Conservation (phyloP, 1,140 invertebrate genomes). For the Bombyx mandarina region DNA sequence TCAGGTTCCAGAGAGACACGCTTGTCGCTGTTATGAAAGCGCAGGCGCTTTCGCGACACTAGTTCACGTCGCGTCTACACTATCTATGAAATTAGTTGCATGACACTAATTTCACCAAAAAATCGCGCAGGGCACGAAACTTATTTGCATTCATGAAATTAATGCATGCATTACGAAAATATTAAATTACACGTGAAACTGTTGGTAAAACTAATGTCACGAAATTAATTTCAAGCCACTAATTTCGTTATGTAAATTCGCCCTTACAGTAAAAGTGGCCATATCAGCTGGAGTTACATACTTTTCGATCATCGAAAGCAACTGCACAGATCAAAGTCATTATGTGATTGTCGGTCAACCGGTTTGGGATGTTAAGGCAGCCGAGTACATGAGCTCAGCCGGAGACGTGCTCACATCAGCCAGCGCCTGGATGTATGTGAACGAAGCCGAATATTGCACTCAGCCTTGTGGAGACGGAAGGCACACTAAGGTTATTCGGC, state of each 20-base stretch:
- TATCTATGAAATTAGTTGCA: neutral
- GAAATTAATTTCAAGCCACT: too few relatives aligned
- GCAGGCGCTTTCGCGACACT: too few relatives aligned
- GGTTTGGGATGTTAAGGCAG: slow-evolving; percentile 74
- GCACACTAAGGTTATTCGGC: slow-evolving; percentile 39
- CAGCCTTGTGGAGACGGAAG: slow-evolving; percentile 37
- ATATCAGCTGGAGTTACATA: slow-evolving; percentile 73
- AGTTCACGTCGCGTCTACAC: too few relatives aligned
- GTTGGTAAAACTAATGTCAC: too few relatives aligned
- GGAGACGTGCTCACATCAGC: slow-evolving; percentile 64
- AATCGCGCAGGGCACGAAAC: too few relatives aligned
- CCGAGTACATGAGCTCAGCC: slow-evolving; percentile 51
- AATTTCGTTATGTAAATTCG: neutral
- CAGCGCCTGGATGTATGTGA: slow-evolving; percentile 62
- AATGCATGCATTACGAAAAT: too few relatives aligned
- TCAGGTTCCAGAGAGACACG: too few relatives aligned
- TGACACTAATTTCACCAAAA: too few relatives aligned
- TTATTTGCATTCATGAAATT: too few relatives aligned
- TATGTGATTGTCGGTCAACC: slow-evolving; percentile 75
- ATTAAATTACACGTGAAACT: too few relatives aligned
- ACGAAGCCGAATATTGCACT: slow-evolving; percentile 48
- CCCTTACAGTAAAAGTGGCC: slow-evolving; percentile 73
- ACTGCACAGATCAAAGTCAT: slow-evolving; percentile 58
- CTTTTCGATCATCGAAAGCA: slow-evolving; percentile 72
- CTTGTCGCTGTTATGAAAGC: too few relatives aligned